Evolutionary conservation across 2,113 vertebrate species (phyloP).

Genomic region (Mola mola): DNA sequence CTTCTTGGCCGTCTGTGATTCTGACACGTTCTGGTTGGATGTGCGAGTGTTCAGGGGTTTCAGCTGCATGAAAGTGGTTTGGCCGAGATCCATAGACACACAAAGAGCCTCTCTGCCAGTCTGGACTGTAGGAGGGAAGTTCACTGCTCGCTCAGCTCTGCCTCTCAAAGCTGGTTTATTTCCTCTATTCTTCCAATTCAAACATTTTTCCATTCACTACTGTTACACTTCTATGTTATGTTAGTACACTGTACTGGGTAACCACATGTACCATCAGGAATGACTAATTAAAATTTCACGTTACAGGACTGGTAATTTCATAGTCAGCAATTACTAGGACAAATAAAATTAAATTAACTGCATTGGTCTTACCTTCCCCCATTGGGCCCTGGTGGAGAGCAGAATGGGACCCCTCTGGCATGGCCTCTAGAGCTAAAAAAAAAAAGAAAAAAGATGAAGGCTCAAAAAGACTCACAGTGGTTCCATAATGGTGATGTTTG

Average conservation of each 20-base stretch:
- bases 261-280: constrained; percentile 35
- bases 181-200: constrained; percentile 59
- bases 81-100: constrained; percentile 62
- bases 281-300: constrained; percentile 18
- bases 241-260: constrained; percentile 20
- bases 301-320: constrained; percentile 29
- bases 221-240: constrained; percentile 34
- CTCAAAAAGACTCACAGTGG: constrained; percentile 26
- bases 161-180: constrained; percentile 56
- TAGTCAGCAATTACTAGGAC: constrained; percentile 4
- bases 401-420: constrained; percentile 81
- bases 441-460: constrained; percentile 56
- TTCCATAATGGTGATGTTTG: constrained; percentile 10
- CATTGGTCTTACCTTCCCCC: constrained; percentile 82
- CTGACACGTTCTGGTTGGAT: constrained; percentile 61
- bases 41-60: constrained; percentile 52
- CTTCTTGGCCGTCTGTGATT: constrained; percentile 47
- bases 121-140: constrained; percentile 63
- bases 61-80: constrained; percentile 47
- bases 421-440: constrained; percentile 75
- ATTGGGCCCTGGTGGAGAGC: constrained; percentile 76
- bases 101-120: constrained; percentile 73
- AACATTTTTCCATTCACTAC: constrained; percentile 58
- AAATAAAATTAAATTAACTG: neutral
- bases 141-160: constrained; percentile 50